Evolutionary conservation across 2,888 invertebrate species (phyloP).

Genomic region (Rhagonycha fulva): DNA sequence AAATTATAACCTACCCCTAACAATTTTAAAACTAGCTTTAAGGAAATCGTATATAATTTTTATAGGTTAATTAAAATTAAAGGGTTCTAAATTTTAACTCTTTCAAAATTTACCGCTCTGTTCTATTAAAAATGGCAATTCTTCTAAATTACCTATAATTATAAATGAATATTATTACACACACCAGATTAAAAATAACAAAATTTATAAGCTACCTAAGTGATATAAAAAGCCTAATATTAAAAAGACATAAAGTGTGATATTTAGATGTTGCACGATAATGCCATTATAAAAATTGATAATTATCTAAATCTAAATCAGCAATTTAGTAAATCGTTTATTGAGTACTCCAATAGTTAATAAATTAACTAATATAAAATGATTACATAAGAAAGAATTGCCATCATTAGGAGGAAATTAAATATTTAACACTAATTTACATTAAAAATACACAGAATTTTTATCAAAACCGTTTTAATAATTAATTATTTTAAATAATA

Average conservation of each 20-base stretch:
- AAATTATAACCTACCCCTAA: conserved; percentile 27
- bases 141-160: neutral
- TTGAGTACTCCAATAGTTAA: neutral
- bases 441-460: neutral
- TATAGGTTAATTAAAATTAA: conserved; percentile 28
- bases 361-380: conserved; percentile 6
- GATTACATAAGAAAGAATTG: neutral
- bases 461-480: neutral
- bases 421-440: neutral
- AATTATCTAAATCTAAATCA: conserved; percentile 17
- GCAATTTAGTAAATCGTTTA: conserved; percentile 15
- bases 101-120: neutral
- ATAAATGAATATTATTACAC: neutral
- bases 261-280: neutral
- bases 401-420: neutral
- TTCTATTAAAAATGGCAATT: neutral
- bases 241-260: conserved; percentile 17
- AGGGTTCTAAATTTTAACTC: neutral
- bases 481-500: neutral
- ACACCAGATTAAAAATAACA: conserved; percentile 1
- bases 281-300: conserved; percentile 20
- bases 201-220: conserved; percentile 3
- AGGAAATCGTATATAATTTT: conserved; percentile 33
- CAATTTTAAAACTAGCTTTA: conserved; percentile 4
- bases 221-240: conserved; percentile 2